phyloP scores from a whole-genome alignment of 2,797 vertebrate species.

The Gorsachius magnificus region DNA sequence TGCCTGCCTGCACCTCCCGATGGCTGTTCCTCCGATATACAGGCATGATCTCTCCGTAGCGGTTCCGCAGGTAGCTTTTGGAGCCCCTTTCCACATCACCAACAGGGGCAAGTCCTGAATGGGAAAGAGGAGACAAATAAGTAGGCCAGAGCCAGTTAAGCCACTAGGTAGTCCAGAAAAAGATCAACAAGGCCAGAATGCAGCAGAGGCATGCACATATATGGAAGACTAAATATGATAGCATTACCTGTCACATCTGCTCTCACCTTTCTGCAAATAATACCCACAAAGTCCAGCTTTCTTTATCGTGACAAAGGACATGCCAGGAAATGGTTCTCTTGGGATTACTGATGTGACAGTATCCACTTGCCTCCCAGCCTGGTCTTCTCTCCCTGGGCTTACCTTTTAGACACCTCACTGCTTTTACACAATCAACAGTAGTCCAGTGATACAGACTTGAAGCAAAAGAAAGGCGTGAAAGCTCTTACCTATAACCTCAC shows the following conservation, averaged over 20 bases:
- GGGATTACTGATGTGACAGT: not conserved
- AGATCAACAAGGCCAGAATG: not conserved
- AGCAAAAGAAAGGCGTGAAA: not conserved
- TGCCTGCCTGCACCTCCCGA: constrained; percentile 88
- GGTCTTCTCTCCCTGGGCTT: not conserved
- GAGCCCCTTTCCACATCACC: constrained; percentile 96
- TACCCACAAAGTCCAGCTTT: not conserved
- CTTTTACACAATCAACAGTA: not conserved
- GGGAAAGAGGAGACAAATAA: not conserved
- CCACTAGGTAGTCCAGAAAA: not conserved
- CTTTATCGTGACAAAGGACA: not conserved
- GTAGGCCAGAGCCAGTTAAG: not conserved
- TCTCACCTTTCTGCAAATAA: not conserved
- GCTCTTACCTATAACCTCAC: not conserved
- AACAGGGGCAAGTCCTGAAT: constrained; percentile 83
- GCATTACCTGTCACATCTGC: not conserved
- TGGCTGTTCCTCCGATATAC: constrained; percentile 97
- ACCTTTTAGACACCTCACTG: not conserved
- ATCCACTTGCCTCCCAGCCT: not conserved
- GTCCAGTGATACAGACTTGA: not conserved
- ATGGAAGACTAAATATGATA: not conserved
- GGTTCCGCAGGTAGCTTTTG: constrained; percentile 82
- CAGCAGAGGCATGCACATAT: not conserved
- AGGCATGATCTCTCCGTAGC: constrained; percentile 90
- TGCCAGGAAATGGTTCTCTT: not conserved